phyloP scores from a whole-genome alignment of 2,888 invertebrate species.

The Drosophila imparisetae region DNA sequence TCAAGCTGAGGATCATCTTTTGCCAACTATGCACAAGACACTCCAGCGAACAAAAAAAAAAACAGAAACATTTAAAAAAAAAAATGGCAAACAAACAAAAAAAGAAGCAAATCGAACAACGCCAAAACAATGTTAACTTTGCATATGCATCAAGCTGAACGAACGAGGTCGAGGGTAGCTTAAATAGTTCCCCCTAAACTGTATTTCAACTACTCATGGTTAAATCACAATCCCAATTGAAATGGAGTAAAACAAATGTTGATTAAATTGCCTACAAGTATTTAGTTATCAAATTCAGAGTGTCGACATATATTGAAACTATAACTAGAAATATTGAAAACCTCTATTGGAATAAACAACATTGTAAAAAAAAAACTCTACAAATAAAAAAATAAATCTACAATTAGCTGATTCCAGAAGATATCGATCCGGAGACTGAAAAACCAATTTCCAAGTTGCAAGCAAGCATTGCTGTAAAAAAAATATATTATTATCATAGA shows the following conservation, averaged over 20 bases:
- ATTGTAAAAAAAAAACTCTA: fast-evolving
- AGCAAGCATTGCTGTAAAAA: neutral
- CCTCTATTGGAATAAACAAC: neutral
- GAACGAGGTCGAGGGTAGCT: slow-evolving; percentile 33
- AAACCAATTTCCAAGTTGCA: neutral
- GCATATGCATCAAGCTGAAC: slow-evolving; percentile 26
- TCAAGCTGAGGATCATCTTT: slow-evolving; percentile 16
- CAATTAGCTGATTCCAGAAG: neutral
- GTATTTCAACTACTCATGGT: neutral
- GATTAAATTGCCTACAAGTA: neutral
- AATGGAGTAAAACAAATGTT: neutral
- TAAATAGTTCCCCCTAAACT: neutral
- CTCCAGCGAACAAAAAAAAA: slow-evolving; percentile 10
- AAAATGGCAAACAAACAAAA: slow-evolving; percentile 9
- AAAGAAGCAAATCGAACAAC: slow-evolving; percentile 29
- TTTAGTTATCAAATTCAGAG: neutral
- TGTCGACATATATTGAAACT: neutral
- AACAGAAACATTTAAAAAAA: neutral
- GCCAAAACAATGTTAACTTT: slow-evolving; percentile 25
- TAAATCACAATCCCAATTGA: neutral
- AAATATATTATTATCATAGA: neutral
- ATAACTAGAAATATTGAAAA: neutral
- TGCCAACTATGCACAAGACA: slow-evolving; percentile 9
- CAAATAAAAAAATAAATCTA: neutral
- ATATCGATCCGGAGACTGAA: neutral